Conservation (phyloP, 2,797 vertebrate species). For the Enteromius radiatus region DNA sequence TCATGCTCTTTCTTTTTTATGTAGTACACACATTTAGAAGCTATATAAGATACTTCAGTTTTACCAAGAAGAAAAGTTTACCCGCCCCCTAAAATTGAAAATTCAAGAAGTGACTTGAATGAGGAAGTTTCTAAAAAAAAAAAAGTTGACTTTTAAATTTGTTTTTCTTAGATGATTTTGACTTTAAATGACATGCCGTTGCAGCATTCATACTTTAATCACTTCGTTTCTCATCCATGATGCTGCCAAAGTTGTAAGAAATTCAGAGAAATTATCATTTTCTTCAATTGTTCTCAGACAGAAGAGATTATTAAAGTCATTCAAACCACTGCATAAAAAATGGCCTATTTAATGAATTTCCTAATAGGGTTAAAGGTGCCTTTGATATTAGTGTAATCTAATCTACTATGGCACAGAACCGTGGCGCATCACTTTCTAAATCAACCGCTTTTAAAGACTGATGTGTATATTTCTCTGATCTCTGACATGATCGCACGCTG, state of each 20-base stretch:
- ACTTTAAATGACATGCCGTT: neutral
- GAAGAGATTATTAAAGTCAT: neutral
- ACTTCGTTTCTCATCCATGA: neutral
- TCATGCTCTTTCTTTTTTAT: neutral
- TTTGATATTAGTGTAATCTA: too few relatives aligned
- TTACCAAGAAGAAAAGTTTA: neutral
- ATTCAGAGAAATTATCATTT: neutral
- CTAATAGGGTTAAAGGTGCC: neutral
- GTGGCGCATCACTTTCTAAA: too few relatives aligned
- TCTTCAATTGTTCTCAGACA: neutral
- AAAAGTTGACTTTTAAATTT: neutral
- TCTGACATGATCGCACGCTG: too few relatives aligned
- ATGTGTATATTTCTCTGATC: too few relatives aligned
- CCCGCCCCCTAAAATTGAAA: neutral
- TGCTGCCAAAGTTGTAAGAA: neutral
- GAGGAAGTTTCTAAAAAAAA: neutral
- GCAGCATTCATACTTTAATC: neutral
- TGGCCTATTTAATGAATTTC: neutral
- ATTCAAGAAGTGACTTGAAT: neutral
- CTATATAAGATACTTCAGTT: neutral
- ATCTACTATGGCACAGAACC: too few relatives aligned
- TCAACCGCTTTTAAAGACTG: too few relatives aligned
- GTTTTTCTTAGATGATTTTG: neutral
- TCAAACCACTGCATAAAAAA: neutral
- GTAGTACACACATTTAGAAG: neutral